Percentiles rank a stretch among this genome's conserved stretches.
phyloP scores from a whole-genome alignment of 2,113 vertebrate species.

The Gymnorhina tibicen region DNA sequence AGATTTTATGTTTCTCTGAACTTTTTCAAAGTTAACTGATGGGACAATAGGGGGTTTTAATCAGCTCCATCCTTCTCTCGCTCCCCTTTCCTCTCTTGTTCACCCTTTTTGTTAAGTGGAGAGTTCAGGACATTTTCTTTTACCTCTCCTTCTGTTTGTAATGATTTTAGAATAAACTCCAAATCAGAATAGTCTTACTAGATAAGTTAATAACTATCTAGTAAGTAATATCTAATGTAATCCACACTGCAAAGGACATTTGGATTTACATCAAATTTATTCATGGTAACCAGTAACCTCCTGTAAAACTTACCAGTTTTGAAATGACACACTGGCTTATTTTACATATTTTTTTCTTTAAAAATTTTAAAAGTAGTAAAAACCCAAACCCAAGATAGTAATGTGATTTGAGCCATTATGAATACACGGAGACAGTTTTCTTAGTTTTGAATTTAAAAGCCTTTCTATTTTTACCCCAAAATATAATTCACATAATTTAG shows the following conservation, averaged over 20 bases:
- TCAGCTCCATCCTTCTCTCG: background rate
- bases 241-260: background rate
- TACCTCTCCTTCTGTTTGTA: background rate
- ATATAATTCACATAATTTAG: background rate
- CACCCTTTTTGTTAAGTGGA: background rate
- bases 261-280: background rate
- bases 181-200: background rate
- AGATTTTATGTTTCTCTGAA: background rate
- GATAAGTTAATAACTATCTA: background rate
- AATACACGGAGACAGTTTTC: background rate
- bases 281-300: background rate
- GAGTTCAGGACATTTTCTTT: background rate
- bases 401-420: background rate
- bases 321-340: background rate
- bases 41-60: background rate
- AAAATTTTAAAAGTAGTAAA: background rate
- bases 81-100: background rate
- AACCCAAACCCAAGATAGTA: background rate
- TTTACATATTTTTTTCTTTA: background rate
- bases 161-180: background rate
- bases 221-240: background rate
- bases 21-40: background rate
- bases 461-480: background rate
- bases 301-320: background rate
- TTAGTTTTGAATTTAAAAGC: slow-evolving; percentile 4